These are phyloP conservation scores for Tyto alba DNA, from an alignment of 2,113 vertebrate genomes.

Conservation along the genomic window DNA sequence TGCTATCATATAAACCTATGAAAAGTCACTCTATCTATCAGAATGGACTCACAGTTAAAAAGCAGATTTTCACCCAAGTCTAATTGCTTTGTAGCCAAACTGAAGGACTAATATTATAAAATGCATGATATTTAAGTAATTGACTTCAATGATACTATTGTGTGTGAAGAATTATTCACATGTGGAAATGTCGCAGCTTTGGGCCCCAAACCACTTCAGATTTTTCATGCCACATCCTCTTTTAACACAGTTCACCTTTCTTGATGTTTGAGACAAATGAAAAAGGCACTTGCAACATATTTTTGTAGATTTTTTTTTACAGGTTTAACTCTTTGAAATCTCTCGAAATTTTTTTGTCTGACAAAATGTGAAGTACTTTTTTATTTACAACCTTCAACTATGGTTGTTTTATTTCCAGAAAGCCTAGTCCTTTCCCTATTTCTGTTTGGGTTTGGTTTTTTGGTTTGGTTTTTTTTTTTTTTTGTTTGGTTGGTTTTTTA, in stretches of 20 bases:
- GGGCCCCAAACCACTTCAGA: conserved; percentile 12
- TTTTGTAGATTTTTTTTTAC: background rate
- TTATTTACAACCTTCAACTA: background rate
- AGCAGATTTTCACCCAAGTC: background rate
- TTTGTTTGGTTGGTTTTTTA: too few species aligned
- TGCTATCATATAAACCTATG: rapidly evolving
- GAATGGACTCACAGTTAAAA: background rate
- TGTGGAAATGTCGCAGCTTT: background rate
- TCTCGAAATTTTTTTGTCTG: background rate
- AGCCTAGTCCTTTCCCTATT: background rate
- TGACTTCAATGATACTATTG: background rate
- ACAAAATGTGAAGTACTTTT: background rate
- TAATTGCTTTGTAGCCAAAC: background rate
- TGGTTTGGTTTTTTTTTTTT: too few species aligned
- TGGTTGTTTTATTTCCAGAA: background rate
- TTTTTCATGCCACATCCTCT: conserved; percentile 35
- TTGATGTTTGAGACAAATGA: background rate
- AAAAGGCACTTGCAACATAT: background rate
- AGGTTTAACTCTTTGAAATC: background rate
- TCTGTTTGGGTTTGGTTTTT: background rate
- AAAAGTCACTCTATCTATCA: background rate
- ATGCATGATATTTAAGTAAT: background rate
- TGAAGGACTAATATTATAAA: background rate
- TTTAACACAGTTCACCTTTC: background rate
- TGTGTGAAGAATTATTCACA: background rate